Evolutionary conservation across 2,797 vertebrate species (phyloP).

Genomic region (Darevskia nairensis): DNA sequence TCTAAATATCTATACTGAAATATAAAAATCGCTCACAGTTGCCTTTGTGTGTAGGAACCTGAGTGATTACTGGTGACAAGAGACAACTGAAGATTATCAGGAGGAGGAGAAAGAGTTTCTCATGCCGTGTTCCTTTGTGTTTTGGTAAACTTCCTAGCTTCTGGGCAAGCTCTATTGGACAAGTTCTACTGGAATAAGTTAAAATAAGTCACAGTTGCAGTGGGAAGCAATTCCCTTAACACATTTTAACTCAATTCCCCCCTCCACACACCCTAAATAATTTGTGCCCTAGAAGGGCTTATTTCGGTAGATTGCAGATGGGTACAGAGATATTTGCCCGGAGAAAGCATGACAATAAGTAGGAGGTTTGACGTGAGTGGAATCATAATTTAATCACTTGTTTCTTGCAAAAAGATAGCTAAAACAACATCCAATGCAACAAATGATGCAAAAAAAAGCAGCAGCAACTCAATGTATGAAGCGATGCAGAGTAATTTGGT

Average conservation of each 20-base stretch:
- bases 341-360: no score
- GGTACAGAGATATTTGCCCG: not conserved
- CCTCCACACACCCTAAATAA: no score
- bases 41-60: no score
- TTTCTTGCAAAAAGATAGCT: not conserved
- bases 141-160: not conserved
- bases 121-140: not conserved
- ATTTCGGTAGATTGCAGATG: not conserved
- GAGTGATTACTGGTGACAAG: no score
- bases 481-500: not conserved
- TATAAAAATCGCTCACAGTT: no score
- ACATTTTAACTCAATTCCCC: not conserved
- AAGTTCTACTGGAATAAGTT: not conserved
- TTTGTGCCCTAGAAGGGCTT: not conserved
- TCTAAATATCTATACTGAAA: no score
- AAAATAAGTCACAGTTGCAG: not conserved
- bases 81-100: no score
- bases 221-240: not conserved
- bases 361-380: not conserved
- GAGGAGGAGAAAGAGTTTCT: no score
- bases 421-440: not conserved
- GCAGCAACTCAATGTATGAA: not conserved
- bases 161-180: not conserved
- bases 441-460: not conserved
- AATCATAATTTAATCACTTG: not conserved